These are phyloP conservation scores for Chiloscyllium punctatum DNA, from an alignment of 2,797 vertebrate genomes.

Conservation along the genomic window DNA sequence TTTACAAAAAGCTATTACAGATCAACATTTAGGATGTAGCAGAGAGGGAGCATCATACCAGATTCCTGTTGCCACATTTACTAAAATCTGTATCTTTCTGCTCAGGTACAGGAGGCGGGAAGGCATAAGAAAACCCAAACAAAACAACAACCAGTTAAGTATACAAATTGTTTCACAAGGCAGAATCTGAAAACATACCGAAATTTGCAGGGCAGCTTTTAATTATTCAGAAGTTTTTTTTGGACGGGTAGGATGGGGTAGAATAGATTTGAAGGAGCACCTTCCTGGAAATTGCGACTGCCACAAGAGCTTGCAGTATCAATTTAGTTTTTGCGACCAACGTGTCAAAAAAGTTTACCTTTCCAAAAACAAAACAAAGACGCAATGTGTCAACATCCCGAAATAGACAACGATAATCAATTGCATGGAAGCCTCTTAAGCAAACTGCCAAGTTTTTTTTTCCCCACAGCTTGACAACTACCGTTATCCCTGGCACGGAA, in stretches of 20 bases:
- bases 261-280: not conserved
- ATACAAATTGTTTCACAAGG: not conserved
- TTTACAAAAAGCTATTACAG: not conserved
- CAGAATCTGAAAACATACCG: not conserved
- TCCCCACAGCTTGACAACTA: not conserved
- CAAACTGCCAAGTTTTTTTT: not conserved
- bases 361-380: not conserved
- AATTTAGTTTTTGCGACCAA: not conserved
- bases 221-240: not conserved
- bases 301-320: not conserved
- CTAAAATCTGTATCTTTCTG: not conserved
- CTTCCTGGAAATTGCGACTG: not conserved
- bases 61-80: not conserved
- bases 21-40: not conserved
- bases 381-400: not conserved
- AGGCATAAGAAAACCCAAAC: not conserved
- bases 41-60: not conserved
- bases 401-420: not conserved
- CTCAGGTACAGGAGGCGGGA: not conserved
- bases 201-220: not conserved
- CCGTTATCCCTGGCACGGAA: not conserved
- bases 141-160: not conserved
- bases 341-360: constrained; percentile 14
- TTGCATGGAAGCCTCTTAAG: not conserved
- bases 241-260: too few species aligned